phyloP scores from a whole-genome alignment of 2,888 invertebrate species.

The Aspidapion aeneum region DNA sequence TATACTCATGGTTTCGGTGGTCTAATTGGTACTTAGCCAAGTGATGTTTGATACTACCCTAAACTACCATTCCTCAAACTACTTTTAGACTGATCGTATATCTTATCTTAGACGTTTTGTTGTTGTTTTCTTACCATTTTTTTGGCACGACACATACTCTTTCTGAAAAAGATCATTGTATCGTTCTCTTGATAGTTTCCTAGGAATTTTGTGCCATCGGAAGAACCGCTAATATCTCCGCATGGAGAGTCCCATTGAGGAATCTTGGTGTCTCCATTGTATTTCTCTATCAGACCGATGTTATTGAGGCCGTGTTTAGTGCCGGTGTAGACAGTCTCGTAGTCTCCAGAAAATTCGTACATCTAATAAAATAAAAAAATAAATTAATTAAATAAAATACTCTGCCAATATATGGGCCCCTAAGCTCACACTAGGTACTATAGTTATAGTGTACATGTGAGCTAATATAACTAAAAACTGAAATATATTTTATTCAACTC shows the following conservation, averaged over 20 bases:
- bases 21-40: too few relatives aligned
- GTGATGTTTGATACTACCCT: too few relatives aligned
- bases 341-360: conserved; percentile 81
- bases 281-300: conserved; percentile 73
- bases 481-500: too few relatives aligned
- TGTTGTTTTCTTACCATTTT: conserved; percentile 58
- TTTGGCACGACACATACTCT: conserved; percentile 82
- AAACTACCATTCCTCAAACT: too few relatives aligned
- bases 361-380: conserved; percentile 54
- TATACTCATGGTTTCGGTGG: too few relatives aligned
- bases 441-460: too few relatives aligned
- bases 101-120: background rate
- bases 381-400: too few relatives aligned
- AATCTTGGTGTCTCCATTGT: conserved; percentile 66
- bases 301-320: conserved; percentile 53
- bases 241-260: conserved; percentile 79
- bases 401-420: too few relatives aligned
- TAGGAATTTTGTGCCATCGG: conserved; percentile 83
- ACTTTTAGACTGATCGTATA: too few relatives aligned
- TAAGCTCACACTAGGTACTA: too few relatives aligned
- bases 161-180: conserved; percentile 71
- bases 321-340: conserved; percentile 75
- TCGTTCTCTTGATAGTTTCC: conserved; percentile 68
- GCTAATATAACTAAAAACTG: too few relatives aligned
- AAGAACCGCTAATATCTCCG: conserved; percentile 70